Evolutionary conservation across 2,888 invertebrate species (phyloP), one percentile per base, ranked within the genome.

Genomic region (Trachelus iudaicus): DNA sequence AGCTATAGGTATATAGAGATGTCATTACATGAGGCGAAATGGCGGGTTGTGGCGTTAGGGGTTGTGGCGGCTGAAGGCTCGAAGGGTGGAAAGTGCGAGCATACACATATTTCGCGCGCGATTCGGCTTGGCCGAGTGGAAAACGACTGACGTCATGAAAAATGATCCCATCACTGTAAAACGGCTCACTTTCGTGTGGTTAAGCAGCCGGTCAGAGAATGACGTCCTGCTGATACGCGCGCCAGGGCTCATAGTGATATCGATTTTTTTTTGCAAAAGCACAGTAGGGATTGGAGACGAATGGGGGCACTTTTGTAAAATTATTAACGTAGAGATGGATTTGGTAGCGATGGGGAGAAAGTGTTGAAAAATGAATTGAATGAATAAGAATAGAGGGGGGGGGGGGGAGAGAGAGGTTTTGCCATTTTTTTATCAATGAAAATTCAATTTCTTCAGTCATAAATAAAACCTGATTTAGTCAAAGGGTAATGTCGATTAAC

Each of bases 121-220:
- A 82, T 84, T 82, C 83, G 81, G 80, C 76, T 81, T 82, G 83
- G 82, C 82, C 83, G 82, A 85, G 85, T 81, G 84, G 86, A 87
- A 86, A 86, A 88, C 85, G 83, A 85, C 85, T 82, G 84, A 83
- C 84, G 86, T 87, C 85, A 83, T 85, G 85, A 85, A 82, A 83
- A 84, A 85, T 83, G 85, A 85, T 83, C 82, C 82, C 83, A 84
- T 84, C 86, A 82, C 80, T 80, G 81, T 81, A 80, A 84, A 84
- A 84, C 80, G 81, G 80, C 79, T 82, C 81, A 78, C 77, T 81
- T 80, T 81, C 84, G 81, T 71, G 78, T 81, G 81, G 85, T 83
- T 85, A 83, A 81, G 78, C 84, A 71, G 71, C 30, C 71, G 71
- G 71, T 71, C 71, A 34, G 31, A 15, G 56, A 56, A 56, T 56